Base-by-base conservation (phyloP, 2,888 invertebrate genomes). In the Harmothoe impar region DNA sequence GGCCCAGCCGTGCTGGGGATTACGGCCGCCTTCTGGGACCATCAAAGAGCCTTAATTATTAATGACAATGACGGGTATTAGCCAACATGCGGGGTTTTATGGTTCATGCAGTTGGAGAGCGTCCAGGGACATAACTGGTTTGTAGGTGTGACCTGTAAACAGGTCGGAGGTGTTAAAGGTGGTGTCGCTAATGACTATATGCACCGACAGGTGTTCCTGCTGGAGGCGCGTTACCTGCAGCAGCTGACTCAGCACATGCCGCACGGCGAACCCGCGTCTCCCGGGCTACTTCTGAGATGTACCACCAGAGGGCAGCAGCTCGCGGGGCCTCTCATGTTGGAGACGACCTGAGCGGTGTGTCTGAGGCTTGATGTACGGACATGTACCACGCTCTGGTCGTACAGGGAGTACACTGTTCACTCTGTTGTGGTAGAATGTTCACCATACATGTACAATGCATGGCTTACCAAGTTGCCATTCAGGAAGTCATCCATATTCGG, bases 21-120 rank as follows among this genome's bases (percentile, higher is more conserved):
- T 72, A 72, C 72, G 72, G 72, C 72, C 3, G 72, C 72, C 15
- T 25, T 25, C 72, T 23, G 72, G 72, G 72, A 25, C 72, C 72
- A 72, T 72, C 72, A 72, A 72, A 72, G 72, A 29, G 29, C 29
- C 72, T 72, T 29, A 72, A 72, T 72, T 72, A 72, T 72, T 72
- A 72, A 72, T 29, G 72, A 72, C 72, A 72, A 72, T 72, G 72
- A n/a, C 7, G 72, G 3, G 72, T 29, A 17, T 72, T 23, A 25
- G 31, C 0, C 29, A n/a, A n/a, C n/a, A n/a, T n/a, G 29, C 31
- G 29, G 72, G 25, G 72, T 25, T 72, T 3, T 72, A 72, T 72
- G 72, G 72, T 62, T 20, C 1, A n/a, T 72, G 72, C 25, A 29
- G 3, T 0, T 0, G 72, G 15, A 0, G 29, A n/a, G 29, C 0